These are phyloP conservation scores for Notolepis coatsorum DNA, from an alignment of 2,797 vertebrate species.

Conservation along the genomic window DNA sequence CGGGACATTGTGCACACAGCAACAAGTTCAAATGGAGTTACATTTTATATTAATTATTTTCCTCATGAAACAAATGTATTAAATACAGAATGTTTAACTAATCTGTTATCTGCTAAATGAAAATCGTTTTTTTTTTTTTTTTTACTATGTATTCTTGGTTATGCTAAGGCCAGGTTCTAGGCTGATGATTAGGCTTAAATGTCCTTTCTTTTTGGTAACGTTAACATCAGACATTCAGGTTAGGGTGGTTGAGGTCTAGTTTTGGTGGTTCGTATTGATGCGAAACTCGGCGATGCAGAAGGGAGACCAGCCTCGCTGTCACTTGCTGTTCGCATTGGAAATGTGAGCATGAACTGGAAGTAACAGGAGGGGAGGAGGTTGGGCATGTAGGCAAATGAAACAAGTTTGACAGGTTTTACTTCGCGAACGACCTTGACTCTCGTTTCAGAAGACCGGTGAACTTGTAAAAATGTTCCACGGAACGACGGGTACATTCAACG, in stretches of 20 bases:
- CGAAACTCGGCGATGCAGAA: slow-evolving; percentile 32
- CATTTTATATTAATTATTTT: too few species aligned
- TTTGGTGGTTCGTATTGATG: slow-evolving; percentile 29
- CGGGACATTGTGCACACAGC: too few species aligned
- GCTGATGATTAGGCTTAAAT: background rate
- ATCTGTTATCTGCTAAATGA: too few species aligned
- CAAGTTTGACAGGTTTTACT: slow-evolving; percentile 45
- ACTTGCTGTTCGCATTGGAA: slow-evolving; percentile 16
- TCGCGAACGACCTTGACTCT: slow-evolving; percentile 21
- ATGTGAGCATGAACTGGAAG: slow-evolving; percentile 26
- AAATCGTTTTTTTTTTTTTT: too few species aligned
- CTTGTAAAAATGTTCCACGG: slow-evolving; percentile 25
- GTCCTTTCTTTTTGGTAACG: background rate
- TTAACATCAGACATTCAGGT: background rate
- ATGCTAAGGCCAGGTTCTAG: background rate
- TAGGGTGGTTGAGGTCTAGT: background rate
- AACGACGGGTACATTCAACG: slow-evolving; percentile 17
- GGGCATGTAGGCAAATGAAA: slow-evolving; percentile 25
- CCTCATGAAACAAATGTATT: too few species aligned
- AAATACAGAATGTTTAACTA: too few species aligned
- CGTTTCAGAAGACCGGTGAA: background rate
- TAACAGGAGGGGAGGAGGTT: background rate
- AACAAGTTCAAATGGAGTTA: too few species aligned
- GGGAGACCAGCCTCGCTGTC: slow-evolving; percentile 7
- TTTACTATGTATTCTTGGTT: too few species aligned